Percentiles rank a stretch among this genome's conserved stretches.
phyloP scores from a whole-genome alignment of 2,113 vertebrate species.

The Brachyhypopomus gauderio region DNA sequence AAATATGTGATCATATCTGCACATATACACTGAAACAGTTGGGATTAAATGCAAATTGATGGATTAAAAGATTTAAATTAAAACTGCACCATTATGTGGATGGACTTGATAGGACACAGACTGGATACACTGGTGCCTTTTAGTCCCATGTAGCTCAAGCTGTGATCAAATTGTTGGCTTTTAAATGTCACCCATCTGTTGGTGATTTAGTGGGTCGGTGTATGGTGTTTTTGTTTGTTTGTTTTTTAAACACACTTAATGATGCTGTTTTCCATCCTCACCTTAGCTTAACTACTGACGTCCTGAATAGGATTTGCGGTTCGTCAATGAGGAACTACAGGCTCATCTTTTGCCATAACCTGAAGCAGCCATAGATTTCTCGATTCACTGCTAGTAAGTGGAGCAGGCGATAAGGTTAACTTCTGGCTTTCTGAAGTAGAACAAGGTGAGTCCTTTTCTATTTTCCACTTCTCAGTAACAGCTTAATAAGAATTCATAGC shows the following conservation, averaged over 20 bases:
- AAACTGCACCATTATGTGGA: background rate
- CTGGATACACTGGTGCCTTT: background rate
- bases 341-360: conserved; percentile 99
- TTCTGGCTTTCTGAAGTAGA: conserved; percentile 89
- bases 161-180: conserved; percentile 1
- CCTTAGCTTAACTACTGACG: conserved; percentile 84
- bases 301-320: conserved; percentile 96
- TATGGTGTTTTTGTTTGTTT: background rate
- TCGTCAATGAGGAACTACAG: conserved; percentile 99
- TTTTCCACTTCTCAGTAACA: background rate
- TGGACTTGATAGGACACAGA: conserved; percentile 13
- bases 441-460: conserved; percentile 80
- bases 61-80: conserved; percentile 15
- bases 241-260: conserved; percentile 6
- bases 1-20: too few relatives aligned
- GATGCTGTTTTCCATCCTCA: conserved; percentile 37
- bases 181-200: background rate
- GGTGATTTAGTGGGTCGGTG: background rate
- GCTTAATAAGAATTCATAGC: too few relatives aligned
- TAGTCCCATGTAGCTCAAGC: background rate
- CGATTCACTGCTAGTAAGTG: conserved; percentile 90
- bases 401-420: conserved; percentile 86
- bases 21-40: background rate
- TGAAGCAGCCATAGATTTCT: conserved; percentile 99
- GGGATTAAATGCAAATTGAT: background rate